Conservation (phyloP, 1,140 invertebrate genomes). For the Rhopalosiphum maidis region DNA sequence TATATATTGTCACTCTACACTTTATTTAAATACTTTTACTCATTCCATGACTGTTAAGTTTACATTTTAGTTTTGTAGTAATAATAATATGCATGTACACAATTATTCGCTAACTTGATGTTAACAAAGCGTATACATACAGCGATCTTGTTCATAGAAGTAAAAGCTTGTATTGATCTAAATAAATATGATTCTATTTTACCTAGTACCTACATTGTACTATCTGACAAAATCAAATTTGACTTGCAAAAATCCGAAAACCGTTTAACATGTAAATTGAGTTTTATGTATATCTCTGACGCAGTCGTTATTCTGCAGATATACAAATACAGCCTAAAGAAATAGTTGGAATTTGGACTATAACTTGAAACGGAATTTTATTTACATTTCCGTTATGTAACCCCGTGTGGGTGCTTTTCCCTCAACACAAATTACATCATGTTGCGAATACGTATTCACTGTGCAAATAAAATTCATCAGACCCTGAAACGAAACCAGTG, state of each 20-base stretch:
- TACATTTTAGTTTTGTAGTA: neutral
- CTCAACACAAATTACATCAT: neutral
- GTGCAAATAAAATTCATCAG: conserved; percentile 20
- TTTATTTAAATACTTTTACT: neutral
- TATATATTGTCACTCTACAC: neutral
- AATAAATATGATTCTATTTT: neutral
- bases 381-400: conserved; percentile 7
- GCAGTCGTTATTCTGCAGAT: neutral
- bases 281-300: neutral
- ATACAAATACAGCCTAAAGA: conserved; percentile 16
- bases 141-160: neutral
- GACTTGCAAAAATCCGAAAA: conserved; percentile 10
- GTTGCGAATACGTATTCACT: neutral
- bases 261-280: conserved; percentile 12
- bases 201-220: neutral
- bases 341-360: neutral
- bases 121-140: neutral
- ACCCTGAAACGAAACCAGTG: conserved; percentile 11
- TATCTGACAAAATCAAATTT: neutral
- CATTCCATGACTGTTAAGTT: neutral
- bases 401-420: neutral
- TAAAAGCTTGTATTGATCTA: neutral
- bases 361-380: neutral
- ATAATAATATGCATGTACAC: neutral
- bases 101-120: neutral